Evolutionary conservation across 2,797 vertebrate species (phyloP).

Genomic region (Numenius phaeopus): DNA sequence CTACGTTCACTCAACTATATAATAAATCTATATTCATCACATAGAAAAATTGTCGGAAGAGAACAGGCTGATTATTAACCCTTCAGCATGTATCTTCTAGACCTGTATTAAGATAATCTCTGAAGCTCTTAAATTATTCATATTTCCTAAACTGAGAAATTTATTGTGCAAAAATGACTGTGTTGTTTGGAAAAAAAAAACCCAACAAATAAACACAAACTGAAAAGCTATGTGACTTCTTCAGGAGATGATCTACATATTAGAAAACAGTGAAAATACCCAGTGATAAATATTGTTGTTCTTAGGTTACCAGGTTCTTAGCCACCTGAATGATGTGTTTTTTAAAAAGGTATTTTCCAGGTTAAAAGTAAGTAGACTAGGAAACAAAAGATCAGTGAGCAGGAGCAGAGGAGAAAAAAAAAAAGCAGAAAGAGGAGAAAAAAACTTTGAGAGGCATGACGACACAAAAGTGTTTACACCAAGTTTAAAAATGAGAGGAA

Average conservation of each 20-base stretch:
- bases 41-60: background rate
- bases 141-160: background rate
- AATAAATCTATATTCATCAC: background rate
- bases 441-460: background rate
- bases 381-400: background rate
- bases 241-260: background rate
- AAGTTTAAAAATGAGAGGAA: background rate
- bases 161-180: background rate
- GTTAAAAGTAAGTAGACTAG: background rate
- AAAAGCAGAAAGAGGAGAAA: background rate
- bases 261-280: background rate
- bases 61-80: background rate
- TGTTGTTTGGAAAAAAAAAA: background rate
- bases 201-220: no score
- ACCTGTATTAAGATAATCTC: background rate
- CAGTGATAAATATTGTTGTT: background rate
- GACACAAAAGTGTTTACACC: rapidly evolving
- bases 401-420: background rate
- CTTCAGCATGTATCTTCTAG: background rate
- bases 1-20: rapidly evolving
- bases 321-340: background rate
- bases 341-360: background rate
- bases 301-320: background rate
- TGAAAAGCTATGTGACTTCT: background rate
- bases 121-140: background rate